Evolutionary conservation across 2,113 vertebrate genomes (phyloP).

Genomic region (Phalacrocorax brasilianus): DNA sequence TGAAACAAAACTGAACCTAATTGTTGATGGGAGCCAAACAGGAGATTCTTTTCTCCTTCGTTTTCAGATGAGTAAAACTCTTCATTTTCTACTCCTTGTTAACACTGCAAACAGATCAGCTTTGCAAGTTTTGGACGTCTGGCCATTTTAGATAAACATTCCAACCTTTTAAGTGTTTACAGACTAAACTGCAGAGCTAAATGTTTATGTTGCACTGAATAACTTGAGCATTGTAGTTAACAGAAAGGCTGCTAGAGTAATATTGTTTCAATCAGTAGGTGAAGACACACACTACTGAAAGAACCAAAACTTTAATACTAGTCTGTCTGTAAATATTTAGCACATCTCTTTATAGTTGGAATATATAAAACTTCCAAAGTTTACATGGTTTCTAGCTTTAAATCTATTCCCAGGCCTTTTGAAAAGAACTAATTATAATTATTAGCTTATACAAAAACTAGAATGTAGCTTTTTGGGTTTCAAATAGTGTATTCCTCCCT

Average conservation of each 20-base stretch:
- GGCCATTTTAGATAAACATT: slow-evolving; percentile 42
- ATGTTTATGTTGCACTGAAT: slow-evolving; percentile 39
- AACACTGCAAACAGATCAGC: neutral
- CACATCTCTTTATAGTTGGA: neutral
- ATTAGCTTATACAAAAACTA: neutral
- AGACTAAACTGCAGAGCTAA: slow-evolving; percentile 45
- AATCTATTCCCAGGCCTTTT: neutral
- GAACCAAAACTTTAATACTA: neutral
- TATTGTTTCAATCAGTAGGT: slow-evolving; percentile 49
- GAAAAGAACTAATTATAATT: neutral
- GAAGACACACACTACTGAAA: slow-evolving; percentile 19
- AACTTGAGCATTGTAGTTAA: slow-evolving; percentile 26
- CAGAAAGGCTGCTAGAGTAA: slow-evolving; percentile 16
- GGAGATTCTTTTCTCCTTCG: neutral
- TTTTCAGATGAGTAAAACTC: neutral
- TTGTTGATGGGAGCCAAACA: neutral
- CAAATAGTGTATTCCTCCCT: neutral
- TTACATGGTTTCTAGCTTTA: neutral
- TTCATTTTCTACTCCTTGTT: neutral
- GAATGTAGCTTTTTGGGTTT: neutral
- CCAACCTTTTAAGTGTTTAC: slow-evolving; percentile 44
- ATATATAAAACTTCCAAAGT: neutral
- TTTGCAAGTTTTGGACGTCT: slow-evolving; percentile 20
- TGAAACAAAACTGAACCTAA: neutral
- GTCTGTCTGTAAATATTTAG: neutral